These are phyloP conservation scores for Aphelinus atriplicis DNA, from an alignment of 1,140 invertebrate genomes.

Conservation along the genomic window DNA sequence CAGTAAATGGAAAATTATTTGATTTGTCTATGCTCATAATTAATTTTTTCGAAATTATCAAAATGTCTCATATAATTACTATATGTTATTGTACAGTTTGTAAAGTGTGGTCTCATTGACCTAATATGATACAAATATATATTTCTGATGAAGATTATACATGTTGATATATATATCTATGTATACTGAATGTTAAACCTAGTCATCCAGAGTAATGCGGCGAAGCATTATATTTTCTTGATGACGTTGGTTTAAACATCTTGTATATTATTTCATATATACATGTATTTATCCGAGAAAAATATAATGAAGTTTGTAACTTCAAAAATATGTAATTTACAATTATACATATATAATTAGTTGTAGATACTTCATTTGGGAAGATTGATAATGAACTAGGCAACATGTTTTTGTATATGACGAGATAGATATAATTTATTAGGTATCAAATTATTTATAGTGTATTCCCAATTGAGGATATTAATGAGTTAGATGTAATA, in stretches of 20 bases:
- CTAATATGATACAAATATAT: too few species aligned
- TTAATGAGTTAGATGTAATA: background rate
- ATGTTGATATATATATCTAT: too few species aligned
- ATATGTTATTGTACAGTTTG: background rate
- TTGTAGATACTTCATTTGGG: constrained; percentile 33
- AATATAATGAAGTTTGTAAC: constrained; percentile 4
- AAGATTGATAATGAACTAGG: constrained; percentile 24
- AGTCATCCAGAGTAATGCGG: background rate
- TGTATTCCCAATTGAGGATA: background rate
- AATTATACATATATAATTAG: constrained; percentile 13
- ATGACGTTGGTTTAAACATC: too few species aligned
- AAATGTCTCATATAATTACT: constrained; percentile 35
- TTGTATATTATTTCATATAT: too few species aligned
- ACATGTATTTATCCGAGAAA: background rate
- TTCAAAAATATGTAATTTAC: constrained; percentile 10
- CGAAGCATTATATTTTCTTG: too few species aligned
- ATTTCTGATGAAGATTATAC: too few species aligned
- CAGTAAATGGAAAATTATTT: background rate
- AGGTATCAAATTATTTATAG: constrained; percentile 3
- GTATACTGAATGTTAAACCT: too few species aligned
- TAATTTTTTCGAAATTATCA: constrained; percentile 33
- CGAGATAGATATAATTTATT: constrained; percentile 23
- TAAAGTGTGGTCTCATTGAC: too few species aligned
- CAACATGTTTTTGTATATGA: constrained; percentile 9
- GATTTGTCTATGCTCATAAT: constrained; percentile 17